A percentile compares a stretch with the other conserved stretches of the same genome.
These are phyloP conservation scores for Gila robusta DNA, from an alignment of 2,797 vertebrate genomes.

Conservation along the genomic window DNA sequence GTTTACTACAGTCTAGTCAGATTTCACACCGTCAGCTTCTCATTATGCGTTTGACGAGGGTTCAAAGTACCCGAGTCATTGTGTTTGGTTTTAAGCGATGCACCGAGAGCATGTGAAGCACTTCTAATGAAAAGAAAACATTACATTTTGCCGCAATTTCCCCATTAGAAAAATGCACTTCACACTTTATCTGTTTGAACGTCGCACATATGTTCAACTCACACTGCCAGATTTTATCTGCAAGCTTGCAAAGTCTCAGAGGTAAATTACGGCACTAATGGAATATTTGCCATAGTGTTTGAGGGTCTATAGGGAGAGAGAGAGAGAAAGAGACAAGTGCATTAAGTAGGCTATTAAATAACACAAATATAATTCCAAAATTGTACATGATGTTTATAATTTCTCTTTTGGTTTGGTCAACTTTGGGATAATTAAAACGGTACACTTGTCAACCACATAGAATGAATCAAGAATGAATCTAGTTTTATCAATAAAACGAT, in stretches of 20 bases:
- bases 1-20: conserved; percentile 62
- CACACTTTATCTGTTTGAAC: background rate
- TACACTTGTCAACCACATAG: conserved; percentile 56
- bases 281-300: conserved; percentile 22
- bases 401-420: conserved; percentile 77
- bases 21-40: conserved; percentile 62
- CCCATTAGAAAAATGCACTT: conserved; percentile 18
- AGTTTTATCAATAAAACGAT: background rate
- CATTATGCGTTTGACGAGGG: conserved; percentile 56
- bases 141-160: conserved; percentile 4
- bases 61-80: conserved; percentile 44
- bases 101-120: conserved; percentile 1
- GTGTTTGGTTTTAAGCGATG: conserved; percentile 16
- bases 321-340: background rate
- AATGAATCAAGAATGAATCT: background rate
- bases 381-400: conserved; percentile 80
- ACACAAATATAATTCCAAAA: conserved; percentile 49
- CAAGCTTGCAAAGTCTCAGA: conserved; percentile 25
- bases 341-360: background rate
- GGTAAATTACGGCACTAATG: conserved; percentile 31
- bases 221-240: conserved; percentile 10
- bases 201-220: background rate
- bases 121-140: conserved; percentile 18
- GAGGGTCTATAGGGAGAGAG: conserved; percentile 7
- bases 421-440: conserved; percentile 83